Conservation (phyloP, 2,888 invertebrate genomes). For the Zaprionus obscuricornis region DNA sequence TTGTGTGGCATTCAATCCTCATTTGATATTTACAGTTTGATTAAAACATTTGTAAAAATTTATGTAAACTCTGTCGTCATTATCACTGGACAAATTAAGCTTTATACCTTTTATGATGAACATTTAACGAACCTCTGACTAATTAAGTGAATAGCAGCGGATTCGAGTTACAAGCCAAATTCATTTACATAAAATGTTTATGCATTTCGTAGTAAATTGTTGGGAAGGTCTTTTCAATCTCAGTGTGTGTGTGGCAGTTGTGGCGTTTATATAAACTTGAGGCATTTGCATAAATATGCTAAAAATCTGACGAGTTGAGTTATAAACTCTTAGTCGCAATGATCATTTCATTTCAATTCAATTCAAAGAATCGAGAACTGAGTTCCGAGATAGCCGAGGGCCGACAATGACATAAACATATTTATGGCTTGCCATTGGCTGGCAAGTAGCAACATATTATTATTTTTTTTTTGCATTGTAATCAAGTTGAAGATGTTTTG, state of each 20-base stretch:
- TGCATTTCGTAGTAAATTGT: conserved; percentile 42
- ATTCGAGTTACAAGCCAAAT: conserved; percentile 6
- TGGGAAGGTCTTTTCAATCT: conserved; percentile 49
- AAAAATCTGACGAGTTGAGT: conserved; percentile 35
- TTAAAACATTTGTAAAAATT: conserved; percentile 26
- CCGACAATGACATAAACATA: conserved; percentile 36
- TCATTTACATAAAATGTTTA: conserved; percentile 56
- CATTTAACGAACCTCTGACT: conserved; percentile 42
- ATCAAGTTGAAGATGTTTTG: conserved; percentile 34
- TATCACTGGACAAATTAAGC: conserved; percentile 9
- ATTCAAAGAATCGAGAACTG: background rate
- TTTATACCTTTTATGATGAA: conserved; percentile 55
- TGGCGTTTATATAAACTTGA: conserved; percentile 25
- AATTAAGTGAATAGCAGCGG: conserved; percentile 50
- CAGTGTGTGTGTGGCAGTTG: no score
- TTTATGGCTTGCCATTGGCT: conserved; percentile 25
- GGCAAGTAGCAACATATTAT: conserved; percentile 8
- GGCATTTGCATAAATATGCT: conserved; percentile 59
- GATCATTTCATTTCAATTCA: no score
- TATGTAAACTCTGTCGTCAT: conserved; percentile 37
- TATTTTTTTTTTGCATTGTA: conserved; percentile 44
- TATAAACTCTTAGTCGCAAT: no score
- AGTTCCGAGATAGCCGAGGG: background rate
- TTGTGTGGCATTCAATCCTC: conserved; percentile 18
- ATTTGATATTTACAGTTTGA: conserved; percentile 24